A percentile compares a stretch with the other conserved stretches of the same genome.
These are phyloP conservation scores for Druon quercuslanigerum DNA, from an alignment of 1,140 invertebrate genomes.

Conservation along the genomic window DNA sequence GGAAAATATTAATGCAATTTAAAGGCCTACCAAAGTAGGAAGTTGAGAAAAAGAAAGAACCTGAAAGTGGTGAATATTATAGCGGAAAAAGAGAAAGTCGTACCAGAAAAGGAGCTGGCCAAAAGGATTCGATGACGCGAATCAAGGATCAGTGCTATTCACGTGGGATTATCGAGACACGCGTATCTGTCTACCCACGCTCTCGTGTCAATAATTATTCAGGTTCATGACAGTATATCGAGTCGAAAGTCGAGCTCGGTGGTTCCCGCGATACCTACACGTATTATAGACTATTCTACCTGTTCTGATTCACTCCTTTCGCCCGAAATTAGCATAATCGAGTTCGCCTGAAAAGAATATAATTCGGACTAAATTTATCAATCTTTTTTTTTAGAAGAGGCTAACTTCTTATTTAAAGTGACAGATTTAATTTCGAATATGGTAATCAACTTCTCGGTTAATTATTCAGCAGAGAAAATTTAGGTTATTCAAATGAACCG, in stretches of 20 bases:
- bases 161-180: slow-evolving; percentile 23
- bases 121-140: background rate
- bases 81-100: too few relatives aligned
- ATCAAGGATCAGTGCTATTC: background rate
- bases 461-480: too few relatives aligned
- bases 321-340: slow-evolving; percentile 20
- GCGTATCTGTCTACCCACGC: slow-evolving; percentile 19
- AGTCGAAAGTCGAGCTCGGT: background rate
- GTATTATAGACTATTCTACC: background rate
- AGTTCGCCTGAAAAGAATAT: background rate
- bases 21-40: background rate
- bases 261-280: slow-evolving; percentile 2
- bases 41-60: background rate
- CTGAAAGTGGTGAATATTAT: too few relatives aligned
- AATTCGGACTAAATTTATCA: background rate
- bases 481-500: too few relatives aligned
- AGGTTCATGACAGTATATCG: background rate
- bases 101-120: too few relatives aligned
- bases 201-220: slow-evolving; percentile 26
- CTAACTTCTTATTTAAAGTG: too few relatives aligned
- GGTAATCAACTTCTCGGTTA: too few relatives aligned
- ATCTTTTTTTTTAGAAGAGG: background rate
- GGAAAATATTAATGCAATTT: too few relatives aligned
- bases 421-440: too few relatives aligned
- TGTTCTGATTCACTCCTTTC: slow-evolving; percentile 13